Evolutionary conservation across 1,140 invertebrate genomes (phyloP).

Genomic region (Pentalonia nigronervosa): DNA sequence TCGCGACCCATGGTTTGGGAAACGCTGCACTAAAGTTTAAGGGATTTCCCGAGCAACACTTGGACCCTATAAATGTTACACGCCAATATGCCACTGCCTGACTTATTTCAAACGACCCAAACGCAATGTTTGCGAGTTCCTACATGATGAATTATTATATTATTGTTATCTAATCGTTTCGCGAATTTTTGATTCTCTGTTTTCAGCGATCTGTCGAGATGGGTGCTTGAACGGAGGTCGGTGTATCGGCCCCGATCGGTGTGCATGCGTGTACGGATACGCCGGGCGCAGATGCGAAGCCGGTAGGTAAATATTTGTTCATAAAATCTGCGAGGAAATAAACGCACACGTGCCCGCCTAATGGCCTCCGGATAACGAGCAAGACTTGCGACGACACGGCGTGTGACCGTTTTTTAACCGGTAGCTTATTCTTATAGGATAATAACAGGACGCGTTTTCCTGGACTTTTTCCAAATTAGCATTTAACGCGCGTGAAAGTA

Average conservation of each 20-base stretch:
- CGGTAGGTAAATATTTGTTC: constrained; percentile 65
- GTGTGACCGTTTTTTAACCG: background rate
- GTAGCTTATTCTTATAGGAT: background rate
- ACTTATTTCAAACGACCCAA: too few species aligned
- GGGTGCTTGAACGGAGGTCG: constrained; percentile 83
- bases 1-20: too few species aligned
- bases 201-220: constrained; percentile 79
- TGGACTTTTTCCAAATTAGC: background rate
- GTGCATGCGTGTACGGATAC: constrained; percentile 85
- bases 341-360: background rate
- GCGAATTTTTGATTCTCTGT: constrained; percentile 5
- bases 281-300: constrained; percentile 83
- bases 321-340: background rate
- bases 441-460: background rate
- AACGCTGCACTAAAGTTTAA: too few species aligned
- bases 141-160: too few species aligned
- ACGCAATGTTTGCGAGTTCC: background rate
- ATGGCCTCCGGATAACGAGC: background rate
- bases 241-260: constrained; percentile 84
- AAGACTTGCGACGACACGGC: background rate
- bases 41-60: too few species aligned
- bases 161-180: background rate
- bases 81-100: too few species aligned
- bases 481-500: background rate
- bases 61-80: too few species aligned